Conservation (phyloP, 2,113 vertebrate species). For the Tricholaema leucomelas region DNA sequence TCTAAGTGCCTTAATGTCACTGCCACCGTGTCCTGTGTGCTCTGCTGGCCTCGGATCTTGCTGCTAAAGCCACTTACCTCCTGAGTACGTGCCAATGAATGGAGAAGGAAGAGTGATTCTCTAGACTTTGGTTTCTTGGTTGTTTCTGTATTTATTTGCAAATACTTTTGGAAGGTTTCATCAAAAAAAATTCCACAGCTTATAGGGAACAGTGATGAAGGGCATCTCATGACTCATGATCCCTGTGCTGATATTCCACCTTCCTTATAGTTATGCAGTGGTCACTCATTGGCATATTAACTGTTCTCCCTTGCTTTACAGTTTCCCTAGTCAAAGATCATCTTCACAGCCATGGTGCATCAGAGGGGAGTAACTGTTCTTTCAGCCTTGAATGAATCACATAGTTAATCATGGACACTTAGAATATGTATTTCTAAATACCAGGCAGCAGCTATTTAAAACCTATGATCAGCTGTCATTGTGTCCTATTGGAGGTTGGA, state of each 20-base stretch:
- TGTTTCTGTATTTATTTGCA: background rate
- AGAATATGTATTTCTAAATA: slow-evolving; percentile 46
- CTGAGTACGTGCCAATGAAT: background rate
- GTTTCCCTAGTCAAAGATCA: background rate
- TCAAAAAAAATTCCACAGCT: background rate
- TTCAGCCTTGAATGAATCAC: slow-evolving; percentile 20
- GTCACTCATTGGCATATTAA: background rate
- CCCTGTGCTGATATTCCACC: background rate
- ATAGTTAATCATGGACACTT: background rate
- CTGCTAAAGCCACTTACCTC: background rate
- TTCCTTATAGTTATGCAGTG: background rate
- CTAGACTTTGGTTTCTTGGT: background rate
- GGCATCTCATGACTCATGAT: background rate
- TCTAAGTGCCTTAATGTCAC: no score
- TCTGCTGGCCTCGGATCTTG: background rate
- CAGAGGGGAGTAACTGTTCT: slow-evolving; percentile 3
- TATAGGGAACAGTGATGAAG: background rate
- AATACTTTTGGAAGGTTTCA: background rate
- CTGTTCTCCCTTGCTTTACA: background rate
- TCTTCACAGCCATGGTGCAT: background rate
- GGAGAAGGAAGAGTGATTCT: background rate
- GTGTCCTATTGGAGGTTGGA: slow-evolving; percentile 23
- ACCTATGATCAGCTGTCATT: slow-evolving; percentile 51
- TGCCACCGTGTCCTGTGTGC: background rate
- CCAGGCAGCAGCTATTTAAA: slow-evolving; percentile 60